Evolutionary conservation across 2,888 invertebrate genomes (phyloP), one percentile per base, ranked within the genome.

Genomic region (Barypeithes pellucidus): DNA sequence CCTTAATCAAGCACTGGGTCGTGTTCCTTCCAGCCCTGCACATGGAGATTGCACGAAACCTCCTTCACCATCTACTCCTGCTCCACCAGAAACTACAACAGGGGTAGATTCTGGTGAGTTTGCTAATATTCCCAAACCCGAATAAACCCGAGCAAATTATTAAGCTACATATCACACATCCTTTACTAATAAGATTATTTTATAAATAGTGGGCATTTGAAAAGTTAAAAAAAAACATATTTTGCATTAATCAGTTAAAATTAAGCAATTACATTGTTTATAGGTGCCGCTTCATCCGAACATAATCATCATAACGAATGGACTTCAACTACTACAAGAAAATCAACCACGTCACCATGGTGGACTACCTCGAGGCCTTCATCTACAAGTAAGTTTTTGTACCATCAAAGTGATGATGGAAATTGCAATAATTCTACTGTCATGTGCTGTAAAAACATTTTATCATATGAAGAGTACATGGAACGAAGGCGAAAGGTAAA

Each of bases 1-100:
- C 0, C 90, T 96, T 1, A 94, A 94, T 75, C 88, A 93, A 16
- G 95, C 92, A 0, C 86, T 97, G 22, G 94, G 94, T 33, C 87
- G 90, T 8, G 80, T 88, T 4, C 84, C 87, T 3, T 87, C 89
- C 1, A 84, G 89, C 2, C 88, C 90, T 2, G 4, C 61, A 11
- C 85, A 87, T 0, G 87, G 85, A 9, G 89, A 92, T 79, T 95
- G 95, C 80, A 89, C 91, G 22, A 90, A 91, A 71, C 95, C 95
- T 0, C 88, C 91, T 0, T 88, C 89, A 66, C 93, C 94, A 0
- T 88, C 91, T 9, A 95, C 95, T 0, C 95, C 95, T 0, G 86
- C 90, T 8, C 91, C 95, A 1, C 94, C 95, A 0, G 90, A 91
- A 0, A 89, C 94, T 78, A 93, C 94, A 0, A 92, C 94, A 0